A percentile compares a stretch with the other conserved stretches of the same genome.
Conservation (phyloP, 2,797 vertebrate genomes). For the Delichon dasypus region DNA sequence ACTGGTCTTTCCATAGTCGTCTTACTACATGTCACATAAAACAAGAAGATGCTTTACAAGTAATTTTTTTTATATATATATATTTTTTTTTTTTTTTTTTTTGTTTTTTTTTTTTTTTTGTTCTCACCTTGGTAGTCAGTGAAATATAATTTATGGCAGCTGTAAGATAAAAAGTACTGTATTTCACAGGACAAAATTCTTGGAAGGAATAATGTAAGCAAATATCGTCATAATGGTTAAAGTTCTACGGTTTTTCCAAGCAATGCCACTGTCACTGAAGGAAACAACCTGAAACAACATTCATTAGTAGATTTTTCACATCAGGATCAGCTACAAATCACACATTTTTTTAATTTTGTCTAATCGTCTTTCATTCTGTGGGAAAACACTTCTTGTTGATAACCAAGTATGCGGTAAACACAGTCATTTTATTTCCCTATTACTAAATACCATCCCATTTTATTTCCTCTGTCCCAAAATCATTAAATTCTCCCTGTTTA, state of each 20-base stretch:
- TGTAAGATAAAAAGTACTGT: background rate
- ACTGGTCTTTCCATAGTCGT: background rate
- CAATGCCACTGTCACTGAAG: background rate
- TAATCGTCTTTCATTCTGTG: too few species aligned
- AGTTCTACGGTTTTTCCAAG: background rate
- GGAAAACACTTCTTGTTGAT: too few species aligned
- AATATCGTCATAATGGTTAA: background rate
- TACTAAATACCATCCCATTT: background rate
- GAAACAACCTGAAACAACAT: background rate
- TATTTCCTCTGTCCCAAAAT: background rate
- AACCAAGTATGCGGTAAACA: background rate
- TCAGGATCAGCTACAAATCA: too few species aligned
- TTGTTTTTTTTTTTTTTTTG: background rate
- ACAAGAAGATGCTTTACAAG: background rate
- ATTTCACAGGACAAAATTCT: background rate
- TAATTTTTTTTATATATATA: too few species aligned
- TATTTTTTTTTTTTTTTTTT: too few species aligned
- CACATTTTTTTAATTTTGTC: too few species aligned
- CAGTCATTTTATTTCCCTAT: background rate
- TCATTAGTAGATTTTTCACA: too few species aligned
- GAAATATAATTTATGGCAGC: background rate
- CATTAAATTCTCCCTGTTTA: background rate
- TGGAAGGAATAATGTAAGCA: background rate
- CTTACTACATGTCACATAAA: background rate
- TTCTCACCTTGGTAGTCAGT: background rate